Evolutionary conservation across 2,797 vertebrate species (phyloP), one percentile per base, ranked within the genome.

Genomic region (Craterocephalus amniculus): DNA sequence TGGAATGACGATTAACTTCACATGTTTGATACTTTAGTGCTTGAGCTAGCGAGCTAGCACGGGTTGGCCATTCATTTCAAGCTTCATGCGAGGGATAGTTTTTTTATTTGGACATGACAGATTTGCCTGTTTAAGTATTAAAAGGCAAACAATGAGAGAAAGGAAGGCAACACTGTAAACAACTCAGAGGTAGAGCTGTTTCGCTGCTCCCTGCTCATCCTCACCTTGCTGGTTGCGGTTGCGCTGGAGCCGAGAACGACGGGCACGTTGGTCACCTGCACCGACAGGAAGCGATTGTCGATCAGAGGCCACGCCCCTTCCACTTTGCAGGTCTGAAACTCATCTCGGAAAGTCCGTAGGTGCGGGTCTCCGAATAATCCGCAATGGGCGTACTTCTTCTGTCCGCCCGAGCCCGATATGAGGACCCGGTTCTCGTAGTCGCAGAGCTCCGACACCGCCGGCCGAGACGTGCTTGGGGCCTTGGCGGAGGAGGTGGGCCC

Each of bases 241-340:
- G 95, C 94, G 2, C 95, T 95, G 58, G 94, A 95, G 24, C 94
- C 95, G 0, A 91, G 89, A 35, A 95, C 93, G 8, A 96, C 95
- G 0, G 94, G 94, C 26, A 96, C 95, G 2, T 95, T 96, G 81
- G 95, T 96, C 89, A 96, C 95, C 91, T 95, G 95, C 69, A 96
- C 95, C 0, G 95, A 95, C 83, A 96, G 89, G 91, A 92, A 95
- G 72, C 89, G 91, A 79, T 95, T 95, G 64, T 96, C 95, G 1
- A 96, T 95, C 64, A 96, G 91, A 10, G 95, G 94, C 95, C 95
- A 96, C 31, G 95, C 95, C 65, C 95, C 95, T 63, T 95, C 95
- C 66, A 96, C 94, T 76, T 95, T 93, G 83, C 95, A 95, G 18
- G 95, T 96, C 91, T 95, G 95, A 89, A 96, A 96, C 88, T 95